These are phyloP conservation scores for Allophyes oxyacanthae DNA, from an alignment of 2,888 invertebrate genomes.

Conservation along the genomic window DNA sequence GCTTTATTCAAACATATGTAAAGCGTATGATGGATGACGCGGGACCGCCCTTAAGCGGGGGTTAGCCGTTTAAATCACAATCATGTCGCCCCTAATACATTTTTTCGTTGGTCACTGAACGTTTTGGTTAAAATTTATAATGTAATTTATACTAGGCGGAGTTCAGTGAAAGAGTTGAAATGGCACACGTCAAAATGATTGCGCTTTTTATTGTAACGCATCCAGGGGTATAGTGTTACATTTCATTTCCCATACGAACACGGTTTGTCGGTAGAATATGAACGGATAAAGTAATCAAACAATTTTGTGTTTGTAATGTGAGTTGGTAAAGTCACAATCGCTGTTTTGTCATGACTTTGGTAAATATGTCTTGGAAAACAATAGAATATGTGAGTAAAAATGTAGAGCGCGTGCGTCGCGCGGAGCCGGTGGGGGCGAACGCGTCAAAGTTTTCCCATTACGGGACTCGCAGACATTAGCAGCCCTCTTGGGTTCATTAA, in stretches of 20 bases:
- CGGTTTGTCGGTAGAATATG: slow-evolving; percentile 40
- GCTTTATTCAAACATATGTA: slow-evolving; percentile 90
- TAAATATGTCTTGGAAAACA: slow-evolving; percentile 77
- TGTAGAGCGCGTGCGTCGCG: slow-evolving; percentile 49
- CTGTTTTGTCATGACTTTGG: slow-evolving; percentile 64
- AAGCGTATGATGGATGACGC: slow-evolving; percentile 89
- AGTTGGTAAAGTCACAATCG: slow-evolving; percentile 65
- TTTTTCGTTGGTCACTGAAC: slow-evolving; percentile 85
- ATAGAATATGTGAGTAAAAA: slow-evolving; percentile 73
- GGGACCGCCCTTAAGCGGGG: slow-evolving; percentile 78
- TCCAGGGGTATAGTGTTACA: slow-evolving; percentile 78
- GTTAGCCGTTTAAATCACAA: slow-evolving; percentile 87
- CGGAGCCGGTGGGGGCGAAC: slow-evolving; percentile 50
- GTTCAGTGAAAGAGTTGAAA: slow-evolving; percentile 77
- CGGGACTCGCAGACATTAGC: slow-evolving; percentile 85
- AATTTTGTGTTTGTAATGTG: slow-evolving; percentile 65
- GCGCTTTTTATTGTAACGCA: slow-evolving; percentile 79
- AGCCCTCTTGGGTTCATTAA: slow-evolving; percentile 88
- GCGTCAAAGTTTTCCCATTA: slow-evolving; percentile 87
- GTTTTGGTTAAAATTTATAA: slow-evolving; percentile 82
- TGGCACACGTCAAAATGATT: slow-evolving; percentile 84
- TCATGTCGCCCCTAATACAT: slow-evolving; percentile 80
- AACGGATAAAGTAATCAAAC: slow-evolving; percentile 63
- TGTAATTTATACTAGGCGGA: slow-evolving; percentile 79
- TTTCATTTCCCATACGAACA: slow-evolving; percentile 42